Percentiles rank a stretch among this genome's conserved stretches.
Conservation (phyloP, 2,888 invertebrate genomes). For the Heliconius sara region DNA sequence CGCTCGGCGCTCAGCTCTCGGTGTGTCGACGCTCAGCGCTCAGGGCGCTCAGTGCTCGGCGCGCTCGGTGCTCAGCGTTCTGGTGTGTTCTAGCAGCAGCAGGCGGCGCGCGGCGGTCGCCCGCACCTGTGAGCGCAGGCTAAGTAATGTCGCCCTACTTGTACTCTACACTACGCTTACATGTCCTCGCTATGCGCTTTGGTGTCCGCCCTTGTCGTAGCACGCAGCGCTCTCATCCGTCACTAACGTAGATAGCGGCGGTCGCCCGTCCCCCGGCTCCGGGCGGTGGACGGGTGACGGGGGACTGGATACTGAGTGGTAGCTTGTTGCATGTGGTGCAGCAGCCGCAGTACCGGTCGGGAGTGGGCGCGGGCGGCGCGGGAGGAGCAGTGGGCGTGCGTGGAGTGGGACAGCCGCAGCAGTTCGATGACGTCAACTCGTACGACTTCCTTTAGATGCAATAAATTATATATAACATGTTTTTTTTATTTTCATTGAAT, state of each 20-base stretch:
- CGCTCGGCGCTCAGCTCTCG: neutral
- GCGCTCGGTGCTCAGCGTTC: constrained; percentile 21
- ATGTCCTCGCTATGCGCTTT: neutral
- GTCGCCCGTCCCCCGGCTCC: neutral
- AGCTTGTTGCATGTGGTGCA: constrained; percentile 60
- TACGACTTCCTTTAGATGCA: constrained; percentile 65
- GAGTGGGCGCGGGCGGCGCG: constrained; percentile 44
- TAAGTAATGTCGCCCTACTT: constrained; percentile 52
- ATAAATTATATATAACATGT: constrained; percentile 13
- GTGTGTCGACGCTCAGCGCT: neutral
- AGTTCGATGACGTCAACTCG: constrained; percentile 76
- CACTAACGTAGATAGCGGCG: neutral
- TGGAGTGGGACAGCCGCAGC: constrained; percentile 68
- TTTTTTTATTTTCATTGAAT: neutral
- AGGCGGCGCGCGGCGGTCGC: constrained; percentile 87
- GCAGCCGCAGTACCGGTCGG: constrained; percentile 87
- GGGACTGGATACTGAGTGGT: constrained; percentile 15
- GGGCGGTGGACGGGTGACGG: neutral
- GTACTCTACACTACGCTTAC: constrained; percentile 42
- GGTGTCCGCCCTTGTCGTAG: neutral
- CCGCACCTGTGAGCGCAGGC: constrained; percentile 81
- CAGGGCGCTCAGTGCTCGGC: constrained; percentile 2
- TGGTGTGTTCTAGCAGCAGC: constrained; percentile 54
- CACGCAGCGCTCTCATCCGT: neutral
- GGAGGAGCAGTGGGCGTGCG: constrained; percentile 61